Base-by-base conservation (phyloP, 2,888 invertebrate genomes). In the Mimas tiliae region DNA sequence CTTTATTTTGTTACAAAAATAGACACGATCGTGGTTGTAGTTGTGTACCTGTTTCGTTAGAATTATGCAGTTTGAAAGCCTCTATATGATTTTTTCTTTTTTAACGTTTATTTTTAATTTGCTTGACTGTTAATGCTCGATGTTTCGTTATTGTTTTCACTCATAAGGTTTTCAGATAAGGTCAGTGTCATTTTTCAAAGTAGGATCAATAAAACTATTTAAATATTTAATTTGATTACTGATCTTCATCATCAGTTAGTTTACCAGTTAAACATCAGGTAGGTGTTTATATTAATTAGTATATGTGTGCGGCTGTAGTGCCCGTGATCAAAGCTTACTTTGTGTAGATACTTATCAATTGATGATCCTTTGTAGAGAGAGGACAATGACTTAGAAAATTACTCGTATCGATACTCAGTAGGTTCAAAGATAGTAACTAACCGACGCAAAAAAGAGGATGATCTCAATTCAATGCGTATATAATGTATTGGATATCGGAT, bases 1-100 rank as follows among this genome's bases (percentile, higher is more conserved):
- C 86, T 90, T 91, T 88, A 89, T 89, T 87, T 80, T 83, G 83
- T 82, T 85, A 87, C 89, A 84, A 78, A 85, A 85, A 86, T 86
- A 86, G 84, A 84, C 77, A 69, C 79, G 73, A 76, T 83, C 74
- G 79, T 82, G 82, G 82, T 84, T 79, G 75, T 69, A 73, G 68
- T 69, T 70, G 69, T 68, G 68, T 69, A 63, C 64, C 68, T 52
- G 16, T 9, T 11, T 42, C 1, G 7, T 9, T 8, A 42, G 9
- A 42, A 9, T 42, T 42, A 42, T 6, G 6, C 3, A 34, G 34
- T 34, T 34, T 34, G n/a, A n/a, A n/a, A n/a, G n/a, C n/a, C n/a
- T 7, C 34, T 34, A 34, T 34, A 7, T 7, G 3, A 12, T 27
- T 52, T 27, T 6, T 14, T 33, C 12, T 27, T 53, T n/a, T n/a